Conservation (phyloP, 23 tunicate genomes). For the Aplidium turbinatum region DNA sequence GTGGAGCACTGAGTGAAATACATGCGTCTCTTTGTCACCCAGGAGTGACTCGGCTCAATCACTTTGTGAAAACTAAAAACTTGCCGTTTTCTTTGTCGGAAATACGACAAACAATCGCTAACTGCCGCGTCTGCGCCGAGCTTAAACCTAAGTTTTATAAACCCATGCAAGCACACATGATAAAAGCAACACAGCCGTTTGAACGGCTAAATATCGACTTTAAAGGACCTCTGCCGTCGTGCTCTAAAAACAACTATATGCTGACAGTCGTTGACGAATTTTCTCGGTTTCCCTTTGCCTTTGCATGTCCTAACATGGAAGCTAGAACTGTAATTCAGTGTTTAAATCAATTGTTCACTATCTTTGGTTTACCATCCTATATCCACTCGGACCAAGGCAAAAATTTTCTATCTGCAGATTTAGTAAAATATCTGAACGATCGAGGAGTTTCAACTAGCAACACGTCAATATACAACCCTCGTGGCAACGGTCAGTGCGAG, state of each 20-base stretch:
- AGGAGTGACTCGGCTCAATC: slow-evolving; percentile 25
- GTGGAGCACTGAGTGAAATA: slow-evolving; percentile 9
- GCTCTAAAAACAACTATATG: slow-evolving; percentile 8
- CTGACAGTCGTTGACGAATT: slow-evolving; percentile 11
- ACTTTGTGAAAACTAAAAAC: slow-evolving; percentile 20
- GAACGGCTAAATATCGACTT: slow-evolving; percentile 20
- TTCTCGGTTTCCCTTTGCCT: slow-evolving; percentile 20
- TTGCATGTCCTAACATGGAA: slow-evolving; percentile 1
- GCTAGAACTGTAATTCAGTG: slow-evolving; percentile 8
- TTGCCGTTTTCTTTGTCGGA: slow-evolving; percentile 25
- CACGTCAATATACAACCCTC: slow-evolving; percentile 26
- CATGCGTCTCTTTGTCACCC: slow-evolving; percentile 30
- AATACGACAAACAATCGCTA: slow-evolving; percentile 4
- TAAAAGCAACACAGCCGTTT: slow-evolving; percentile 39
- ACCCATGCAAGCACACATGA: not conserved
- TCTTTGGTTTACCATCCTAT: slow-evolving; percentile 3
- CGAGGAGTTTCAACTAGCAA: slow-evolving; percentile 22
- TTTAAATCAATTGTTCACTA: not conserved
- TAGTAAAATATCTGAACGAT: not conserved
- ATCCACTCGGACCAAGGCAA: slow-evolving; percentile 11
- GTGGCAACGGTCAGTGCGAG: slow-evolving; percentile 30
- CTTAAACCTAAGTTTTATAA: slow-evolving; percentile 20
- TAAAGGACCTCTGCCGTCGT: slow-evolving; percentile 28
- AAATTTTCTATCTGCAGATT: slow-evolving; percentile 7
- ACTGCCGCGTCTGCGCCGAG: slow-evolving; percentile 20